Evolutionary conservation across 2,797 vertebrate species (phyloP).

Genomic region (Anisognathus igniventris): DNA sequence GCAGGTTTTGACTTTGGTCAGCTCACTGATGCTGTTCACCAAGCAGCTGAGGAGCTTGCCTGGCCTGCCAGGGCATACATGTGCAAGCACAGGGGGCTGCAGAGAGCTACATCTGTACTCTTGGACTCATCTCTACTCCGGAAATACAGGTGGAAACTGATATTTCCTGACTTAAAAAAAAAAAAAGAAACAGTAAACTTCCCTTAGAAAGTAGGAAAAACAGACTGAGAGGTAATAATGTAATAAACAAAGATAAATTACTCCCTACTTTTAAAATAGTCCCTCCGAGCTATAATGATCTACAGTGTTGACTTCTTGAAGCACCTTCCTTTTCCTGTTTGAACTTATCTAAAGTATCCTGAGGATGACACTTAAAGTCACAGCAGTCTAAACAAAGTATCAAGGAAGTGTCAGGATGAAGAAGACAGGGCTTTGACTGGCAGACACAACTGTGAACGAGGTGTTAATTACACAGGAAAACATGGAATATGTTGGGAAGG

Average conservation of each 20-base stretch:
- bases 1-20: background rate
- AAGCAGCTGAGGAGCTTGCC: background rate
- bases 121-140: background rate
- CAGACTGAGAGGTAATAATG: background rate
- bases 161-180: background rate
- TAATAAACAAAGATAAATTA: slow-evolving; percentile 7
- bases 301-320: slow-evolving; percentile 38
- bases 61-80: rapidly evolving
- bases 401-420: slow-evolving; percentile 64
- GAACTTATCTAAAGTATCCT: slow-evolving; percentile 46
- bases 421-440: slow-evolving; percentile 61
- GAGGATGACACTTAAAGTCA: slow-evolving; percentile 43
- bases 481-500: slow-evolving; percentile 48
- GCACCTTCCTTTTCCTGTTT: slow-evolving; percentile 48
- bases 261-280: slow-evolving; percentile 15
- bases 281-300: background rate
- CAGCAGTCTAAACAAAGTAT: slow-evolving; percentile 65
- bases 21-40: background rate
- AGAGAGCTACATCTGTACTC: background rate
- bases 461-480: slow-evolving; percentile 78
- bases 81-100: background rate
- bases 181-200: background rate
- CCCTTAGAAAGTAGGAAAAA: background rate
- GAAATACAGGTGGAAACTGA: background rate
- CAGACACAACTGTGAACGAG: slow-evolving; percentile 68